phyloP scores from a whole-genome alignment of 2,888 invertebrate genomes.

The Escarpia spicata region DNA sequence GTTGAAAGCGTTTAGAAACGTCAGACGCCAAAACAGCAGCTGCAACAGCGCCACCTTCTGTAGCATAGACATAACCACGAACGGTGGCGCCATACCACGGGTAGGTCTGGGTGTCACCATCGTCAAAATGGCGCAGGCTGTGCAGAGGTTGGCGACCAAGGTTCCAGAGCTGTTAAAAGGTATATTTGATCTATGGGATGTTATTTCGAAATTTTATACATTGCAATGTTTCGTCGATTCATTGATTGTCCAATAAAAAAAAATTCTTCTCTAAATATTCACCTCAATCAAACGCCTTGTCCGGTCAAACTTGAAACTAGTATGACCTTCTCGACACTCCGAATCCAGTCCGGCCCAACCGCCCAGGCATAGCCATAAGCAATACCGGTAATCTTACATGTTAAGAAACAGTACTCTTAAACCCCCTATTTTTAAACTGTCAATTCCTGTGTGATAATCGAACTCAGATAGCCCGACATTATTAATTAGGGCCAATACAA shows the following conservation, averaged over 20 bases:
- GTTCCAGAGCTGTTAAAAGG: conserved; percentile 19
- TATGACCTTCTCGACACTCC: not conserved
- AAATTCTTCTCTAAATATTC: not conserved
- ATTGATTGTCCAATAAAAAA: not conserved
- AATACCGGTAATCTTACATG: too few species aligned
- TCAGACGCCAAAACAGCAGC: not conserved
- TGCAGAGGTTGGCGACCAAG: conserved; percentile 20
- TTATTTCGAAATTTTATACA: not conserved
- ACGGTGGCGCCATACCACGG: not conserved
- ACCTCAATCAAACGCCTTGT: not conserved
- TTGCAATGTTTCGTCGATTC: not conserved
- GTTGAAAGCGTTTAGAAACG: not conserved
- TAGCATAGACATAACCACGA: not conserved
- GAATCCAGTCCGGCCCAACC: too few species aligned
- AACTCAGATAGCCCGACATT: too few species aligned
- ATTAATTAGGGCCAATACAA: too few species aligned
- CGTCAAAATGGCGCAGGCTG: conserved; percentile 26
- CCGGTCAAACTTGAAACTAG: too few species aligned
- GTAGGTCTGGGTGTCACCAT: not conserved
- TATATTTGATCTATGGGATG: not conserved
- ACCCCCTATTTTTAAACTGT: too few species aligned
- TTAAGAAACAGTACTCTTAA: too few species aligned
- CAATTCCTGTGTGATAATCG: too few species aligned
- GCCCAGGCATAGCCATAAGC: too few species aligned
- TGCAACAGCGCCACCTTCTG: not conserved